phyloP scores from a whole-genome alignment of 2,113 vertebrate species.

The Chitala chitala region DNA sequence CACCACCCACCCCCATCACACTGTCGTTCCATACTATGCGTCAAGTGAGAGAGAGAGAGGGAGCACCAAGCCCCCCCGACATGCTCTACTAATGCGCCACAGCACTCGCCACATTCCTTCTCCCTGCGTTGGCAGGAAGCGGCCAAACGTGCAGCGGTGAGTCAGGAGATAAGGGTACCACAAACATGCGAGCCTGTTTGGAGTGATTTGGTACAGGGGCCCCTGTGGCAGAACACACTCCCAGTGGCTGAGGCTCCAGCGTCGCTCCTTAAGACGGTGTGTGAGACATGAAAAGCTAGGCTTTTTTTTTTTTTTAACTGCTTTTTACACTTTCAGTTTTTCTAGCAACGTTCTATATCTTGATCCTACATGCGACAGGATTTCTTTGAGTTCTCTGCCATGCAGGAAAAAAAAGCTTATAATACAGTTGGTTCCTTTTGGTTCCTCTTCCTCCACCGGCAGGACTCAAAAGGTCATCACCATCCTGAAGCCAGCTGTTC shows the following conservation, averaged over 20 bases:
- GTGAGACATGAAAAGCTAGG: constrained; percentile 14
- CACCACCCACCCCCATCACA: not conserved
- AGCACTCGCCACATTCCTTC: not conserved
- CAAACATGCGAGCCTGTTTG: not conserved
- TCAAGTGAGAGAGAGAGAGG: too few relatives aligned
- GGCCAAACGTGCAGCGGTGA: not conserved
- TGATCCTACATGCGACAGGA: too few relatives aligned
- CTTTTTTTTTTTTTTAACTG: not conserved
- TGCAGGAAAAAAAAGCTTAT: too few relatives aligned
- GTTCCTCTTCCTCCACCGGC: too few relatives aligned
- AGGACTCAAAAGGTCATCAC: too few relatives aligned
- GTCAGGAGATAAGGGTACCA: not conserved
- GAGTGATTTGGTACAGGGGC: not conserved
- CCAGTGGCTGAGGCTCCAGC: constrained; percentile 8
- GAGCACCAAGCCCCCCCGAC: not conserved
- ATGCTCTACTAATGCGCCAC: not conserved
- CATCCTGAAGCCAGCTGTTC: too few relatives aligned
- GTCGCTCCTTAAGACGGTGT: not conserved
- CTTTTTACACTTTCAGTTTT: constrained; percentile 24
- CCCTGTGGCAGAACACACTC: not conserved
- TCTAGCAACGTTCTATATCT: too few relatives aligned
- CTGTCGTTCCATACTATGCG: not conserved
- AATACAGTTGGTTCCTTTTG: too few relatives aligned
- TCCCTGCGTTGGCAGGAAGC: not conserved
- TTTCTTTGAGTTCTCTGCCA: too few relatives aligned